phyloP scores from a whole-genome alignment of 2,888 invertebrate species.

The Amblyjoppa proteus region DNA sequence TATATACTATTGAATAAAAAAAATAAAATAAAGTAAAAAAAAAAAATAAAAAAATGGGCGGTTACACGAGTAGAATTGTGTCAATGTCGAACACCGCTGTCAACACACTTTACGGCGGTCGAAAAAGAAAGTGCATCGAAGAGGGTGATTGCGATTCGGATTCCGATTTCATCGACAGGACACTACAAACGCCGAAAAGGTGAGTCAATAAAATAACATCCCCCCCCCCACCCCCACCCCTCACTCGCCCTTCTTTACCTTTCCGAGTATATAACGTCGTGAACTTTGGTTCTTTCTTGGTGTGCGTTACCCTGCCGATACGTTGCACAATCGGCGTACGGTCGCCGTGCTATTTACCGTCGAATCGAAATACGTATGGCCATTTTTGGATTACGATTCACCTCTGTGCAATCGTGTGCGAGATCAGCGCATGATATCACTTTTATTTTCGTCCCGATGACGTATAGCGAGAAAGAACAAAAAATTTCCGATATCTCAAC shows the following conservation, averaged over 20 bases:
- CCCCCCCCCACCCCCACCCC: no score
- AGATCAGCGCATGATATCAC: slow-evolving; percentile 39
- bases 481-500: slow-evolving; percentile 6
- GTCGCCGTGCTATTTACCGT: not conserved
- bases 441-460: slow-evolving; percentile 62
- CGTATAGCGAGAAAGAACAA: slow-evolving; percentile 46
- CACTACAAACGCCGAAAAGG: slow-evolving; percentile 89
- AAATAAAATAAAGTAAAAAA: slow-evolving; percentile 11
- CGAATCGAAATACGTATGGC: slow-evolving; percentile 2
- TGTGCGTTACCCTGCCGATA: not conserved
- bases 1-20: not conserved
- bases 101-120: slow-evolving; percentile 83
- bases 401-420: not conserved
- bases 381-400: slow-evolving; percentile 29
- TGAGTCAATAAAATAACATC: slow-evolving; percentile 76
- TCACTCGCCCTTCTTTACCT: not conserved
- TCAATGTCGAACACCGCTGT: slow-evolving; percentile 82
- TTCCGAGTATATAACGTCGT: not conserved
- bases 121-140: slow-evolving; percentile 87
- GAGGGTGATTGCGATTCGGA: slow-evolving; percentile 85
- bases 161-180: slow-evolving; percentile 86
- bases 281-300: not conserved
- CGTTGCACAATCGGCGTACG: slow-evolving; percentile 6
- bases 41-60: slow-evolving; percentile 77
- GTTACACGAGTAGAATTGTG: slow-evolving; percentile 80